These are phyloP conservation scores for Pteronotus mesoamericanus DNA, from an alignment of 2,797 vertebrate genomes.

Conservation along the genomic window DNA sequence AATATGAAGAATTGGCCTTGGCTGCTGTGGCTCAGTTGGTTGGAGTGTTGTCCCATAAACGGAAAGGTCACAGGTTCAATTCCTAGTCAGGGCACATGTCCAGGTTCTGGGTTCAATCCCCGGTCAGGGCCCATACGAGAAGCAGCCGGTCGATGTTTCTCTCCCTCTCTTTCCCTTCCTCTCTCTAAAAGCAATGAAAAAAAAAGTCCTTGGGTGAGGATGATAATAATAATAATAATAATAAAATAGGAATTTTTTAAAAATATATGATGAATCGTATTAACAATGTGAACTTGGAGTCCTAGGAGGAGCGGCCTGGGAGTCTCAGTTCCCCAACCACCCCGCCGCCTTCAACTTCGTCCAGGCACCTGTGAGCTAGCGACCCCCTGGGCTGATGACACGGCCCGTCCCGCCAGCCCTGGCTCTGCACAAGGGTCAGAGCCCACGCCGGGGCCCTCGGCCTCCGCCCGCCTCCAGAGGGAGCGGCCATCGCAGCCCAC, in stretches of 20 bases:
- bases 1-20: background rate
- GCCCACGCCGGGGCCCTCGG: background rate
- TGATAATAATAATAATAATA: too few relatives aligned
- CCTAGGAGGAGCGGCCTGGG: background rate
- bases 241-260: too few relatives aligned
- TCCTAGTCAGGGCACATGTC: background rate
- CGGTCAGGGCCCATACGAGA: background rate
- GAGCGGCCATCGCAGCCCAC: background rate
- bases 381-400: accelerated
- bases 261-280: too few relatives aligned
- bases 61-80: too few relatives aligned
- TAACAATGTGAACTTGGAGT: background rate
- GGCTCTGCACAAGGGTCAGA: background rate
- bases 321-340: accelerated
- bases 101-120: background rate
- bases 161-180: too few relatives aligned
- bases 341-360: accelerated
- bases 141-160: background rate
- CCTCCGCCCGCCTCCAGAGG: background rate
- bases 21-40: too few relatives aligned
- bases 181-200: too few relatives aligned
- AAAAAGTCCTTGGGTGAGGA: too few relatives aligned
- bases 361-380: accelerated
- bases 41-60: background rate
- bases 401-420: accelerated